These are phyloP conservation scores for Oreochromis grahami DNA, from an alignment of 2,797 vertebrate species.

Conservation along the genomic window DNA sequence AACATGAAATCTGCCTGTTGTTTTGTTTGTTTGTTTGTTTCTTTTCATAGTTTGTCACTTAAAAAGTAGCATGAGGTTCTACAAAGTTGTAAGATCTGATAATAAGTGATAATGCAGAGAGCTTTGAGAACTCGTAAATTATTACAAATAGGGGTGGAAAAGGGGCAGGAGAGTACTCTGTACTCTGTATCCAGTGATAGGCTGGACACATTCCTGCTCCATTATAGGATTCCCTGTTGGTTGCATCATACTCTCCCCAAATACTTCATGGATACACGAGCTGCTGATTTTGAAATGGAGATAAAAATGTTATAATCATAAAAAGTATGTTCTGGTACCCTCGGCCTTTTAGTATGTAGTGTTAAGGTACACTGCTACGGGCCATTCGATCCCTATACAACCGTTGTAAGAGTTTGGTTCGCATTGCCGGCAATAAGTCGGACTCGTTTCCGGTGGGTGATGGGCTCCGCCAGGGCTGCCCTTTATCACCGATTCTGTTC, in stretches of 20 bases:
- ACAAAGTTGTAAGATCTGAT: not conserved
- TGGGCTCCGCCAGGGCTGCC: too few species aligned
- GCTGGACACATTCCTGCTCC: not conserved
- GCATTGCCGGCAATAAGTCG: too few species aligned
- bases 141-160: not conserved
- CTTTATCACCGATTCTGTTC: too few species aligned
- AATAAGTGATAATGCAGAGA: not conserved
- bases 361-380: too few species aligned
- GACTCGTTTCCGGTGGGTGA: too few species aligned
- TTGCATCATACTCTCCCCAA: not conserved
- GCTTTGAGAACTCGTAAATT: not conserved
- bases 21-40: rapidly evolving
- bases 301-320: not conserved
- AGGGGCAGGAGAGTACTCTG: not conserved
- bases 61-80: not conserved
- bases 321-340: not conserved
- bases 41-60: not conserved
- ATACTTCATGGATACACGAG: not conserved
- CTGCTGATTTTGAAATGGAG: not conserved
- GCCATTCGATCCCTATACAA: too few species aligned
- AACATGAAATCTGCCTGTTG: not conserved
- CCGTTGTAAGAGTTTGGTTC: too few species aligned
- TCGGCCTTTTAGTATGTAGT: not conserved
- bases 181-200: not conserved
- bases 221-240: not conserved